phyloP scores from a whole-genome alignment of 2,113 vertebrate species.

The Periophthalmus modestus region DNA sequence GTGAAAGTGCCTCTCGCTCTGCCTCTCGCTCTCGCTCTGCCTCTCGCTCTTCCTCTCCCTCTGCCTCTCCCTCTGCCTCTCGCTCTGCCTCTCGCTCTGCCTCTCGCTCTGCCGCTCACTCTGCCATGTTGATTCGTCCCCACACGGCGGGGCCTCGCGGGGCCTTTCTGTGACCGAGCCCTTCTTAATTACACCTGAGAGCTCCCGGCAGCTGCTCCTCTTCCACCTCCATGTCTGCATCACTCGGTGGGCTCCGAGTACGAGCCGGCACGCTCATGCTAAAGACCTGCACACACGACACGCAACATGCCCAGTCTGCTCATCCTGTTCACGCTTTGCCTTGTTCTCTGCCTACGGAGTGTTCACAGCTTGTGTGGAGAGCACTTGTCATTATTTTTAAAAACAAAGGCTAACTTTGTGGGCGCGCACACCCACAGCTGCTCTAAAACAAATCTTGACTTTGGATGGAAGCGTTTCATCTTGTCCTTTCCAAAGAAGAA shows the following conservation, averaged over 20 bases:
- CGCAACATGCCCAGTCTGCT: background rate
- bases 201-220: slow-evolving; percentile 53
- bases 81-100: slow-evolving; percentile 45
- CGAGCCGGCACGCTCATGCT: slow-evolving; percentile 20
- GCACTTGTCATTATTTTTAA: slow-evolving; percentile 11
- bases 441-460: background rate
- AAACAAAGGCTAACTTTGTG: slow-evolving; percentile 21
- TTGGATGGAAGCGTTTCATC: slow-evolving; percentile 16
- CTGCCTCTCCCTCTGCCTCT: too few species aligned
- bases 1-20: too few species aligned
- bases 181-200: slow-evolving; percentile 66
- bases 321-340: background rate
- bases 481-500: slow-evolving; percentile 4
- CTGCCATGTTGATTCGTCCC: slow-evolving; percentile 35
- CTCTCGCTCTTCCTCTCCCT: too few species aligned
- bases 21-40: too few species aligned
- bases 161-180: slow-evolving; percentile 50
- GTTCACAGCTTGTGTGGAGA: slow-evolving; percentile 2
- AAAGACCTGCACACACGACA: slow-evolving; percentile 11
- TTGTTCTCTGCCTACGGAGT: slow-evolving; percentile 7
- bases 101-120: slow-evolving; percentile 15
- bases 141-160: slow-evolving; percentile 25
- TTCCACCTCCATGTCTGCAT: slow-evolving; percentile 54
- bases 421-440: background rate
- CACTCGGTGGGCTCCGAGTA: slow-evolving; percentile 24